These are phyloP conservation scores for Sinocyclocheilus anshuiensis DNA, from an alignment of 2,113 vertebrate species.

Conservation along the genomic window DNA sequence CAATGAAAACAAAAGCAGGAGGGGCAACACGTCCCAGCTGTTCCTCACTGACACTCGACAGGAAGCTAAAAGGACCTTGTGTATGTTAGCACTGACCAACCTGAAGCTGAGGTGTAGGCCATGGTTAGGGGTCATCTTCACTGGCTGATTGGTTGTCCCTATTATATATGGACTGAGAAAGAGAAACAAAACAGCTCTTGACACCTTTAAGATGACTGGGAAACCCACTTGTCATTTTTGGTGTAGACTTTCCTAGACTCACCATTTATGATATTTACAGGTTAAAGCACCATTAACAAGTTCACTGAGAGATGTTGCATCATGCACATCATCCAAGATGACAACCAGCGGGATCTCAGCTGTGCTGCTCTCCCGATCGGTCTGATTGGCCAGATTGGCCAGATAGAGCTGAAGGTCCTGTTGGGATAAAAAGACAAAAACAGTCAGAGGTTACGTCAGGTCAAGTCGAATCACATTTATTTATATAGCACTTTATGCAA, in stretches of 20 bases:
- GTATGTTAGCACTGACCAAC: constrained; percentile 62
- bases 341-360: constrained; percentile 90
- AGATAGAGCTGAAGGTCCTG: constrained; percentile 96
- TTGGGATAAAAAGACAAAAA: not conserved
- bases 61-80: not conserved
- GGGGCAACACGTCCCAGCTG: not conserved
- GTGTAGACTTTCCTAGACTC: constrained; percentile 47
- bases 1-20: not conserved
- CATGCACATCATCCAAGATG: constrained; percentile 90
- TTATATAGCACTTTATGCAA: not conserved
- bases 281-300: constrained; percentile 95
- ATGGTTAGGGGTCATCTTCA: constrained; percentile 96
- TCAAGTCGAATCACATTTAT: not conserved
- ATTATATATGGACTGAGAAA: constrained; percentile 90
- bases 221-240: too few species aligned
- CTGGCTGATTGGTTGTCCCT: constrained; percentile 95
- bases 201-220: not conserved
- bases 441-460: too few species aligned
- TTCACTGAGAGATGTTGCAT: constrained; percentile 89
- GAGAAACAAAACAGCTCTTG: not conserved
- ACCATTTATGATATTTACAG: constrained; percentile 99
- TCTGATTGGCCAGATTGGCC: constrained; percentile 96
- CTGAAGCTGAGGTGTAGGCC: constrained; percentile 97
- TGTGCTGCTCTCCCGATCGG: constrained; percentile 85
- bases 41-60: not conserved